Evolutionary conservation across 2,113 vertebrate species (phyloP).

Genomic region (Cottus gobio): DNA sequence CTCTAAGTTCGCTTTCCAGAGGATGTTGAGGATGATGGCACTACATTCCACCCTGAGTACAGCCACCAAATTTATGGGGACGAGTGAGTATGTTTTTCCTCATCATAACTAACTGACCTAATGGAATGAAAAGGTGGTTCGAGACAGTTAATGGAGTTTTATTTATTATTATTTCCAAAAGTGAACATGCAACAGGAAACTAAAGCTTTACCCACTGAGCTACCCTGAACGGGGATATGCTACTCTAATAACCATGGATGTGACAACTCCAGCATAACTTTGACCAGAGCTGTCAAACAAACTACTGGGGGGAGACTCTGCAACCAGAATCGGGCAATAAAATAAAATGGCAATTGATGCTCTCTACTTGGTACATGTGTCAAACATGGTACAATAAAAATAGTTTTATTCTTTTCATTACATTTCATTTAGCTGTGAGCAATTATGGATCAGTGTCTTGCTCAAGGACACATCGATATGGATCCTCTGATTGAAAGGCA

Average conservation of each 20-base stretch:
- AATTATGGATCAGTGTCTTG: too few relatives aligned
- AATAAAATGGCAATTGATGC: neutral
- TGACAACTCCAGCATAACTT: neutral
- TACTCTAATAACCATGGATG: neutral
- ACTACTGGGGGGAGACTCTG: neutral
- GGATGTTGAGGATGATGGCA: slow-evolving; percentile 95
- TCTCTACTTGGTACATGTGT: neutral
- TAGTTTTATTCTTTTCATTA: neutral
- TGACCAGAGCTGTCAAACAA: neutral
- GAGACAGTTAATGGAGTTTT: neutral
- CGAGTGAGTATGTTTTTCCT: slow-evolving; percentile 87
- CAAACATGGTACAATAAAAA: neutral
- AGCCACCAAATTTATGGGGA: slow-evolving; percentile 97
- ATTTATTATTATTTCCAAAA: neutral
- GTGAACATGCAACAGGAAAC: neutral
- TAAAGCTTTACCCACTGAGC: too few relatives aligned
- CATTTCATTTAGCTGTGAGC: too few relatives aligned
- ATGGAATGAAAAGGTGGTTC: neutral
- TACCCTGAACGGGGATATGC: too few relatives aligned
- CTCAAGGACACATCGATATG: too few relatives aligned
- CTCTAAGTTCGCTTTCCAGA: slow-evolving; percentile 93
- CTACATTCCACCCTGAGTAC: slow-evolving; percentile 95
- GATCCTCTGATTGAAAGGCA: too few relatives aligned
- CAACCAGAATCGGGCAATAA: neutral
- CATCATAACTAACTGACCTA: neutral